Evolutionary conservation across 2,113 vertebrate species (phyloP), one percentile per base, ranked within the genome.

Genomic region (Catharus bicknelli): DNA sequence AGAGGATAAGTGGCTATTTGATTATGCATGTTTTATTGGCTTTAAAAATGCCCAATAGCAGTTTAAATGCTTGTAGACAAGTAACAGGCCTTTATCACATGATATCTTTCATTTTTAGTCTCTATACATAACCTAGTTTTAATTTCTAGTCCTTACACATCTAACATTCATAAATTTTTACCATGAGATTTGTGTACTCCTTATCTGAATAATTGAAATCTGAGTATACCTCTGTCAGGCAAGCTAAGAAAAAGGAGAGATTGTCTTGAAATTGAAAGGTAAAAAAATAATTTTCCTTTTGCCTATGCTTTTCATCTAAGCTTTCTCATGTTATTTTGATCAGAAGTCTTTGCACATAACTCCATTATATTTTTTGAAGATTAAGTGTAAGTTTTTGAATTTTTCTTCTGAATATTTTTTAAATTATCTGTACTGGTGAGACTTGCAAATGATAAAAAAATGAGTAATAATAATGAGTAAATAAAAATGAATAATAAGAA

Each of bases 1-100:
- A 30, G 50, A 63, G 5, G 15, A 23, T 55, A 36, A 21, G 17
- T 79, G 21, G 5, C 0, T 0, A n/a, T 58, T 32, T 14, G 3
- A n/a, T 32, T 93, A 3, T n/a, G 22, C 11, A 8, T 66, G 18
- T 54, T 78, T 87, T 67, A 17, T 27, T 82, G 1, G 12, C 36
- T 84, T 75, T 27, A 59, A 70, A 75, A 90, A 89, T 38, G 14
- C 32, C 59, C 38, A 63, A 5, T 29, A 67, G 26, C 23, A 63
- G n/a, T 86, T 91, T 45, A 83, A 80, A 45, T 67, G 53, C 11
- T 55, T 67, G 11, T 67, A n/a, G 4, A 29, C 30, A 69, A 58
- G 9, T 45, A 75, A 43, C 34, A 43, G 30, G 8, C 17, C 78
- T 59, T 11, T 80, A 25, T 88, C 16, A 36, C 5, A 4, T 38